Conservation (phyloP, 1,140 invertebrate genomes). For the Heliothis subflexa region DNA sequence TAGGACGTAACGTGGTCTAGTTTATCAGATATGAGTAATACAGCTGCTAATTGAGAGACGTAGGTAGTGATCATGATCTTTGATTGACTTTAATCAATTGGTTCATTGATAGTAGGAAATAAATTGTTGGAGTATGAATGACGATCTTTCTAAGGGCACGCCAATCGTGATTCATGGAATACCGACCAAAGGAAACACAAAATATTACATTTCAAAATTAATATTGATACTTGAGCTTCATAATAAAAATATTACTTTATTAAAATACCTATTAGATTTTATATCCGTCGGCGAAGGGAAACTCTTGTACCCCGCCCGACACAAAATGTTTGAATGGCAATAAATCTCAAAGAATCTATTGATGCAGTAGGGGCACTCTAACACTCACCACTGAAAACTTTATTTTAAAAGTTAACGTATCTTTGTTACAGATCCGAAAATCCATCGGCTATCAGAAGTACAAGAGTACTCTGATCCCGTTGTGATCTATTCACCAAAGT, state of each 20-base stretch:
- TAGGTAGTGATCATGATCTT: slow-evolving; percentile 38
- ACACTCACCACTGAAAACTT: neutral
- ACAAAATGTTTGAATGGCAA: slow-evolving; percentile 6
- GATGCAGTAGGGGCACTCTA: neutral
- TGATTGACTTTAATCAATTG: slow-evolving; percentile 46
- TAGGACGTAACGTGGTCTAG: neutral
- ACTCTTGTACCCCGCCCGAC: too few relatives aligned
- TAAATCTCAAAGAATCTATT: slow-evolving; percentile 13
- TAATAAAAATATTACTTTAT: too few relatives aligned
- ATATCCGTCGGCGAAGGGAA: too few relatives aligned
- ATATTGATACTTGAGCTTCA: too few relatives aligned
- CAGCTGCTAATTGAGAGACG: slow-evolving; percentile 14
- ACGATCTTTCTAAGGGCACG: slow-evolving; percentile 25
- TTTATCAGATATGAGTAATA: neutral
- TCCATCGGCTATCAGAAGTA: slow-evolving; percentile 17
- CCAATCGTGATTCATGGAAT: slow-evolving; percentile 5
- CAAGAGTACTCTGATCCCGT: slow-evolving; percentile 7
- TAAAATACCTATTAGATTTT: too few relatives aligned
- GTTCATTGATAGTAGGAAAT: slow-evolving; percentile 38
- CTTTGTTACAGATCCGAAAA: slow-evolving; percentile 45
- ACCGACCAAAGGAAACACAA: neutral
- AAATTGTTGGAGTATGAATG: slow-evolving; percentile 39
- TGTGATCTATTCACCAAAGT: slow-evolving; percentile 22
- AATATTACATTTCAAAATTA: neutral
- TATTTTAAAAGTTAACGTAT: slow-evolving; percentile 20